Base-by-base conservation (phyloP, 1,140 invertebrate species). In the Heliconius hermathena region DNA sequence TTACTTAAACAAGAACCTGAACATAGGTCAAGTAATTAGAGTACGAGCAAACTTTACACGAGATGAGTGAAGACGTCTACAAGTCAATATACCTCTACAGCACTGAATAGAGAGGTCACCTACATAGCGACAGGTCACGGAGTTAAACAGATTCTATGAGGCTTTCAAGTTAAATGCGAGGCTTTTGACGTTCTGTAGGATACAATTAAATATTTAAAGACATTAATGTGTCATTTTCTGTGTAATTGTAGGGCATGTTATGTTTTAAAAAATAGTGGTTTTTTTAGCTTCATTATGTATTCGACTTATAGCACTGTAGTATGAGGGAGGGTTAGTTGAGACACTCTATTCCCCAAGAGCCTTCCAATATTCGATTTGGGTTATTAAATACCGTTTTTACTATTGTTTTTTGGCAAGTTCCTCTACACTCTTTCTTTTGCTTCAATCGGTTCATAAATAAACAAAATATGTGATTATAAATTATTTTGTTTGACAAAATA, bases 81-180 rank as follows among this genome's bases (percentile, higher is more conserved):
- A 60, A 60, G 57, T 60, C 57, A 60, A 60, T 60, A 60, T 60
- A 60, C 57, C 41, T 46, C 41, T 46, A 36, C 33, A 60, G n/a
- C n/a, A 22, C n/a, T 60, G 57, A 60, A 60, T 60, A 60, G 57
- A n/a, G 57, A 26, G 57, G 57, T 60, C 57, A 60, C 57, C 57
- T 60, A 60, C 57, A 60, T 60, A 60, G 57, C 9, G 57, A n/a
- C n/a, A 22, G 57, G 57, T 60, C 57, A 60, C 57, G 57, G 57
- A 60, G 57, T 22, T 60, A 60, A 60, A 60, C 57, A 22, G 9
- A 1, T 13, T 60, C 57, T 60, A 22, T 60, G 52, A 54, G 8
- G 57, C 57, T 60, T 60, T 60, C 57, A n/a, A 9, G 9, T n/a
- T 60, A 60, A 60, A 60, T 60, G 22, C 0, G 0, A 60, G n/a